These are phyloP conservation scores for Seira musarum DNA, from an alignment of 2,888 invertebrate species.

Conservation along the genomic window DNA sequence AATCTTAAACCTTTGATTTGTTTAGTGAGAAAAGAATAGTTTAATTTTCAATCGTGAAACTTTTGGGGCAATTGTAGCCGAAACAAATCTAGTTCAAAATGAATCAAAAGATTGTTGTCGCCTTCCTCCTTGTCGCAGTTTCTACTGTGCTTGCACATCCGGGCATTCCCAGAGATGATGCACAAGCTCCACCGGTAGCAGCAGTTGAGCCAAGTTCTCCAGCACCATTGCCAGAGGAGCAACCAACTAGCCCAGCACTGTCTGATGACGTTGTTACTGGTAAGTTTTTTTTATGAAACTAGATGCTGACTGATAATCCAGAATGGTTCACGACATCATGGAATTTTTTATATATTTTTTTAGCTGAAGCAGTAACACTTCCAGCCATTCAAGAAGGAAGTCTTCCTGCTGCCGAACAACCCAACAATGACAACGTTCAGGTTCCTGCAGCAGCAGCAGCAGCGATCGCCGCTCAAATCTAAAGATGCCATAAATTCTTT, in stretches of 20 bases:
- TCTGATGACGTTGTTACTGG: slow-evolving; percentile 35
- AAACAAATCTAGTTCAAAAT: slow-evolving; percentile 38
- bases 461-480: too few relatives aligned
- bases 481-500: too few relatives aligned
- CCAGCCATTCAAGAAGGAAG: slow-evolving; percentile 30
- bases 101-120: slow-evolving; percentile 48
- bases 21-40: slow-evolving; percentile 17
- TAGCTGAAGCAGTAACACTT: slow-evolving; percentile 39
- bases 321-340: not conserved
- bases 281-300: not conserved
- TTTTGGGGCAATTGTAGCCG: not conserved
- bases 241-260: slow-evolving; percentile 22
- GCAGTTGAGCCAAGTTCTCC: slow-evolving; percentile 17
- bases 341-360: not conserved
- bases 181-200: slow-evolving; percentile 45
- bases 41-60: too few relatives aligned
- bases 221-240: slow-evolving; percentile 23
- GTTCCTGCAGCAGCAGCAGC: not conserved
- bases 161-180: slow-evolving; percentile 24
- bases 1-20: slow-evolving; percentile 8
- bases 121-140: slow-evolving; percentile 53
- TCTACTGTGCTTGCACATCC: slow-evolving; percentile 47
- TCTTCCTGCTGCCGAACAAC: slow-evolving; percentile 21
- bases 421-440: not conserved
- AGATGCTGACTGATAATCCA: too few relatives aligned